Evolutionary conservation across 2,888 invertebrate species (phyloP).

Genomic region (Electrophaes corylata): DNA sequence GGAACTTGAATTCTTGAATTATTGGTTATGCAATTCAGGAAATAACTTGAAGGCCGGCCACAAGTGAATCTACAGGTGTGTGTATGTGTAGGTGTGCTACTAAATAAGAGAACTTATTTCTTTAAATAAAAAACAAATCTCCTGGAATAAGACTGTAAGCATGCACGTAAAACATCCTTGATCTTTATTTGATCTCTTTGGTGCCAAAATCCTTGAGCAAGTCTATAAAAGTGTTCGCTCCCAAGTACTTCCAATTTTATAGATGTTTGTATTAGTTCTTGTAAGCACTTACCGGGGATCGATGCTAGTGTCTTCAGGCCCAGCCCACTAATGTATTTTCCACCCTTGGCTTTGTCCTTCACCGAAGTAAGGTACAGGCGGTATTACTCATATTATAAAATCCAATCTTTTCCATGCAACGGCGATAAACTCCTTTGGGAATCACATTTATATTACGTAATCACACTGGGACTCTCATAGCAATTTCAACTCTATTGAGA

Average conservation of each 20-base stretch:
- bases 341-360: background rate
- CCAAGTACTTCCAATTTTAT: background rate
- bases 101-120: too few species aligned
- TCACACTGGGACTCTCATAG: constrained; percentile 5
- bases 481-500: constrained; percentile 7
- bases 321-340: background rate
- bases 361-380: background rate
- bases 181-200: too few species aligned
- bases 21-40: background rate
- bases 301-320: background rate
- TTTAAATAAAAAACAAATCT: too few species aligned
- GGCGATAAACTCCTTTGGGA: constrained; percentile 13
- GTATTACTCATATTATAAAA: background rate
- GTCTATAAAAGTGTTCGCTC: too few species aligned
- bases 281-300: background rate
- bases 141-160: too few species aligned
- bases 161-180: too few species aligned
- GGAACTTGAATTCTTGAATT: too few species aligned
- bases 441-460: constrained; percentile 9
- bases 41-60: too few species aligned
- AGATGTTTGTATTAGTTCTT: background rate
- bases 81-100: too few species aligned
- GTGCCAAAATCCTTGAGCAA: too few species aligned
- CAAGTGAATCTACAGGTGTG: too few species aligned
- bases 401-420: background rate